Conservation (phyloP, 2,113 vertebrate genomes). For the Coregonus clupeaformis region DNA sequence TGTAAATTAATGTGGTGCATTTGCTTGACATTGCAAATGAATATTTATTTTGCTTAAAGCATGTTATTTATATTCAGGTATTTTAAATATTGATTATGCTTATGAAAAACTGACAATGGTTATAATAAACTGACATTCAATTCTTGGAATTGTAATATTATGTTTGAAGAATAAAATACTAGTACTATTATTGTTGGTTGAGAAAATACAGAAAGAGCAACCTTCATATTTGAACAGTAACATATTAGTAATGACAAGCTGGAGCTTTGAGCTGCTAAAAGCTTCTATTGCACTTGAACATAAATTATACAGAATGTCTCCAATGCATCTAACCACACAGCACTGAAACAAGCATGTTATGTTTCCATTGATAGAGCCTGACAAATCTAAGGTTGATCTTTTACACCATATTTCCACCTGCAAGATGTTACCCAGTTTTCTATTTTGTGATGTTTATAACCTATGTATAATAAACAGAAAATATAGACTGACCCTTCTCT, state of each 20-base stretch:
- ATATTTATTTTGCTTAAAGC: conserved; percentile 69
- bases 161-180: conserved; percentile 45
- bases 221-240: conserved; percentile 44
- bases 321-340: conserved; percentile 50
- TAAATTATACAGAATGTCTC: conserved; percentile 44
- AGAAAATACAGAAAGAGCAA: conserved; percentile 37
- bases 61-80: conserved; percentile 72
- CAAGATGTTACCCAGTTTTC: conserved; percentile 55
- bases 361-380: conserved; percentile 39
- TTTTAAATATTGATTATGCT: conserved; percentile 65
- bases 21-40: conserved; percentile 61
- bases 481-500: conserved; percentile 43
- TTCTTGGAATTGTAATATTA: conserved; percentile 57
- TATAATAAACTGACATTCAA: conserved; percentile 50
- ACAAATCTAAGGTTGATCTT: conserved; percentile 68
- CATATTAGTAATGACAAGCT: conserved; percentile 53
- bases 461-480: conserved; percentile 70
- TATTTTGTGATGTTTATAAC: conserved; percentile 77
- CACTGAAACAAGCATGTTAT: conserved; percentile 46
- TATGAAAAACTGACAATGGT: conserved; percentile 56
- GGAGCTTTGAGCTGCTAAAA: conserved; percentile 51
- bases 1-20: conserved; percentile 33
- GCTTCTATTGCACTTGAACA: conserved; percentile 62
- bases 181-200: conserved; percentile 35
- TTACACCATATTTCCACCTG: conserved; percentile 62